A percentile compares a stretch with the other conserved stretches of the same genome.
phyloP scores from a whole-genome alignment of 2,113 vertebrate genomes.

The Leptosomus discolor region DNA sequence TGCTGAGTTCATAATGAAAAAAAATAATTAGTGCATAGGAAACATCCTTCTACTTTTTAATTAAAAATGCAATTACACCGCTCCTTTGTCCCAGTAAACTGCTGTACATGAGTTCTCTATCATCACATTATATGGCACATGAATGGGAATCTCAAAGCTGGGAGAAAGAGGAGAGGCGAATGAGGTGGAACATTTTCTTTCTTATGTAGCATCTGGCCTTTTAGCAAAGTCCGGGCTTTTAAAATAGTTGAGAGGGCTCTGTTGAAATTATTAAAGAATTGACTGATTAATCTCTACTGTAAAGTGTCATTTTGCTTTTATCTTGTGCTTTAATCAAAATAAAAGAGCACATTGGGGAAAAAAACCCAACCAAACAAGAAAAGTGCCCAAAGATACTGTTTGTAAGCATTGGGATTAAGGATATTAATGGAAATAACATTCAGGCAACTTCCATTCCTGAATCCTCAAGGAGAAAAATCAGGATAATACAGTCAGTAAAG shows the following conservation, averaged over 20 bases:
- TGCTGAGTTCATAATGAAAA: neutral
- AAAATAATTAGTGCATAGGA: neutral
- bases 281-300: neutral
- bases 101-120: neutral
- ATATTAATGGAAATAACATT: neutral
- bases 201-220: neutral
- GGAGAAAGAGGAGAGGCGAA: neutral
- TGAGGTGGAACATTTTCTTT: neutral
- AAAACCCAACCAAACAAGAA: neutral
- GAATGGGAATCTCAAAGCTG: neutral
- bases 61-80: neutral
- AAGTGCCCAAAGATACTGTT: neutral
- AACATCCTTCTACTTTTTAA: neutral
- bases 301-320: neutral
- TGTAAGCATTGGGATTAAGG: neutral
- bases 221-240: neutral
- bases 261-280: neutral
- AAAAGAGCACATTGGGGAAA: neutral
- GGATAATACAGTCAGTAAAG: neutral
- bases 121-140: neutral
- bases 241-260: neutral
- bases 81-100: neutral
- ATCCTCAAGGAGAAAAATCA: neutral
- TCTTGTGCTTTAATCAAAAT: neutral
- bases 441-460: neutral